These are phyloP conservation scores for Hepsetus odoe DNA, from an alignment of 2,113 vertebrate genomes.

Conservation along the genomic window DNA sequence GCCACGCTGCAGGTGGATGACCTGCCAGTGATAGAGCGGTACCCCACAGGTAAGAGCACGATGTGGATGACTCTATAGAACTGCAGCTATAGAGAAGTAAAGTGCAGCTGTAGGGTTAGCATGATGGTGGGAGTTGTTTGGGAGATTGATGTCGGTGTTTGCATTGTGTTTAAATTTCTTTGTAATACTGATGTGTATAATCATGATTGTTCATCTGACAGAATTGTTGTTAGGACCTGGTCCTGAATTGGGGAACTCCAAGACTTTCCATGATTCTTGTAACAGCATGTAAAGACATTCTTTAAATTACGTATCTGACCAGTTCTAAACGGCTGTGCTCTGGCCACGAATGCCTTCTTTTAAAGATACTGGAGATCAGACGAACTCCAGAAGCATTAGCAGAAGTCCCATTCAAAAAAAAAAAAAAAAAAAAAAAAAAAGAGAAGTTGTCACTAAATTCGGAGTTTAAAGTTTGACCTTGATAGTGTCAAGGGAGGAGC, in stretches of 20 bases:
- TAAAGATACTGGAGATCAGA: no score
- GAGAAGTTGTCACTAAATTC: no score
- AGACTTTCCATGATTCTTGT: neutral
- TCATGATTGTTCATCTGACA: conserved; percentile 25
- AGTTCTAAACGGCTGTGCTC: no score
- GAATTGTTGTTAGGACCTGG: conserved; percentile 12
- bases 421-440: no score
- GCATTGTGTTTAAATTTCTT: conserved; percentile 66
- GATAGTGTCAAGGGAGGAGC: no score
- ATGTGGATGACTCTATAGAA: neutral
- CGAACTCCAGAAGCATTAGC: no score
- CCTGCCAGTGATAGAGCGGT: conserved; percentile 97
- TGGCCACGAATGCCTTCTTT: no score
- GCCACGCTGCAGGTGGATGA: conserved; percentile 99
- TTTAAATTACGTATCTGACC: no score
- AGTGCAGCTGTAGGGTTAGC: conserved; percentile 13
- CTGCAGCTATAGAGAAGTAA: neutral
- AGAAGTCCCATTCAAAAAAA: no score
- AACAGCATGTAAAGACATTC: no score
- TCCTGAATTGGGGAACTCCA: conserved; percentile 53
- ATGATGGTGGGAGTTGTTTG: conserved; percentile 20
- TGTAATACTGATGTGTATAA: conserved; percentile 58
- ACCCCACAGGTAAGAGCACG: conserved; percentile 93
- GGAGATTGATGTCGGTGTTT: conserved; percentile 22
- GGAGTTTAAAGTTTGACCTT: no score